Percentiles rank a stretch among this genome's conserved stretches.
Evolutionary conservation across 1,140 invertebrate species (phyloP).

Genomic region (Euglossa dilemma): DNA sequence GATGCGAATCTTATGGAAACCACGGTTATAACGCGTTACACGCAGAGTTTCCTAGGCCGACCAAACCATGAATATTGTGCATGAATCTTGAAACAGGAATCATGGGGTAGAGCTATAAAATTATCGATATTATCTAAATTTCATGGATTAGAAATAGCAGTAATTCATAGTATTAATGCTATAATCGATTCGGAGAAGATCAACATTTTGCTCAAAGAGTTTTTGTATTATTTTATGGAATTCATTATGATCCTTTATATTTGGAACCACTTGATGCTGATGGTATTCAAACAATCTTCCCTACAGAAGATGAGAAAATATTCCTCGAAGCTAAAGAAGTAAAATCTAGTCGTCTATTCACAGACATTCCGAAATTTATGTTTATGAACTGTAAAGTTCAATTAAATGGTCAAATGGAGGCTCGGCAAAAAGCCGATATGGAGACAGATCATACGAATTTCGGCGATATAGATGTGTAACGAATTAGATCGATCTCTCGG

Average conservation of each 20-base stretch:
- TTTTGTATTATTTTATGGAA: conserved; percentile 96
- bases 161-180: conserved; percentile 94
- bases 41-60: conserved; percentile 92
- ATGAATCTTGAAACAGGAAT: conserved; percentile 92
- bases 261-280: conserved; percentile 88
- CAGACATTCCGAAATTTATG: too few species aligned
- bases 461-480: conserved; percentile 86
- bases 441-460: conserved; percentile 93
- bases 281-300: conserved; percentile 91
- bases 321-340: conserved; percentile 92
- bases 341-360: too few species aligned
- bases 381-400: too few species aligned
- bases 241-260: conserved; percentile 97
- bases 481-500: conserved; percentile 22
- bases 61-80: conserved; percentile 93
- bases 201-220: conserved; percentile 92
- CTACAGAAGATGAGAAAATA: conserved; percentile 87
- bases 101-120: conserved; percentile 98
- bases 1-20: neutral
- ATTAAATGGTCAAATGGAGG: conserved; percentile 92
- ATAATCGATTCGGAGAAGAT: conserved; percentile 97
- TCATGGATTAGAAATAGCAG: conserved; percentile 96
- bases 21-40: too few species aligned
- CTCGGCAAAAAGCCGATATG: conserved; percentile 92
- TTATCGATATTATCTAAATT: conserved; percentile 93